Base-by-base conservation (phyloP, 2,797 vertebrate species). In the Trematocara caparti region DNA sequence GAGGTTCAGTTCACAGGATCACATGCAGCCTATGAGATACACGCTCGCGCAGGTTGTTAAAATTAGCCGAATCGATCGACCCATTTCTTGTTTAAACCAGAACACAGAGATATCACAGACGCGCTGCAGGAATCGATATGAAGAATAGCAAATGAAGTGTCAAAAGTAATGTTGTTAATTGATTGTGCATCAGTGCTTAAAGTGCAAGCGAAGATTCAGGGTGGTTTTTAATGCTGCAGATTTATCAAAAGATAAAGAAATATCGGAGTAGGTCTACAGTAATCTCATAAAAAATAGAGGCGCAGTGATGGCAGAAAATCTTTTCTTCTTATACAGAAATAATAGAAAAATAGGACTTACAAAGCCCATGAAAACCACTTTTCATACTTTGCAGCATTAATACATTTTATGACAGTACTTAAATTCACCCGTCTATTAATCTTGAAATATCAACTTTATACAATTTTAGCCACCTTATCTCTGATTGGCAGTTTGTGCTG, bases 151-250 rank as follows among this genome's bases (percentile, higher is more conserved):
- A 69, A 45, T 69, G 21, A 27, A 27, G 21, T 45, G 64, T 69
- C 64, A 45, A 69, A 69, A 69, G 19, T 45, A 45, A 45, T 69
- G 38, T 66, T 21, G 36, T 69, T 69, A 69, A 69, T 24, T 69
- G 62, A 43, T 27, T 66, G 13, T 43, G 14, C 38, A 27, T 69
- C 21, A 69, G 64, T 69, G 13, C 21, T 69, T 69, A 45, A 43
- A 27, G 21, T 4, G 64, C 21, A 15, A 5, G 12, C 36, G 45
- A 27, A 66, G 13, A 66, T 15, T 24, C 36, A 24, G 36, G 13
- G 12, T 15, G 19, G 8, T 40, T 66, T 66, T 27, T 0, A 69
- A 0, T 69, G 38, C 38, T 69, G 19, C 19, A 40, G 38, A 69
- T 69, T 45, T 24, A 69, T 40, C 64, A 69, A 27, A 27, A 69